phyloP scores from a whole-genome alignment of 2,113 vertebrate genomes.

The Chloropsis cyanopogon region DNA sequence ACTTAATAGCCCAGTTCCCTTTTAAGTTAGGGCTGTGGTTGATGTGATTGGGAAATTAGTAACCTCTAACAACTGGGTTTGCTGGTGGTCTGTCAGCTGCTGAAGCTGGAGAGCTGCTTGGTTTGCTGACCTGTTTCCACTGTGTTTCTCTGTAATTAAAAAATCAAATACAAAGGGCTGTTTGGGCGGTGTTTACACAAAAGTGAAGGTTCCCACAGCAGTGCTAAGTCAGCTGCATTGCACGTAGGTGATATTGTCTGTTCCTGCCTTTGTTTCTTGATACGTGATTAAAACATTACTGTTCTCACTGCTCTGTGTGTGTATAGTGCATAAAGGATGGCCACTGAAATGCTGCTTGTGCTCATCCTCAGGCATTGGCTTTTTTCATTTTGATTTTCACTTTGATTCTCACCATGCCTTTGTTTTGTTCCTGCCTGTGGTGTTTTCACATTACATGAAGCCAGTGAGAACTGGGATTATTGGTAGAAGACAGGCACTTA shows the following conservation, averaged over 20 bases:
- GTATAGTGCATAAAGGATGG: not conserved
- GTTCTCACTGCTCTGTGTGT: not conserved
- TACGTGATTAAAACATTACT: not conserved
- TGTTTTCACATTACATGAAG: not conserved
- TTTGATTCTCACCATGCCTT: not conserved
- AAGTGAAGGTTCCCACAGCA: conserved; percentile 44
- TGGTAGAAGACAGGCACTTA: not conserved
- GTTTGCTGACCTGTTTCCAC: not conserved
- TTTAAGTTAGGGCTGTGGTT: not conserved
- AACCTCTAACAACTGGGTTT: not conserved
- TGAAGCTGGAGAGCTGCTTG: not conserved
- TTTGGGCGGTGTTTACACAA: conserved; percentile 21
- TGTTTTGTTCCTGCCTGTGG: not conserved
- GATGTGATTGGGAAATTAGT: not conserved
- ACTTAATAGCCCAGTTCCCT: not conserved
- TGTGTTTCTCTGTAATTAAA: conserved; percentile 18
- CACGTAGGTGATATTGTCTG: not conserved
- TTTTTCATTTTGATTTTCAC: not conserved
- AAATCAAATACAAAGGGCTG: conserved; percentile 1
- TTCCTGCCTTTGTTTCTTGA: conserved; percentile 51
- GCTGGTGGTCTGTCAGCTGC: not conserved
- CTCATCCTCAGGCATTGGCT: not conserved
- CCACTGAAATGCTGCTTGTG: not conserved
- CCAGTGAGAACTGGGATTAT: not conserved
- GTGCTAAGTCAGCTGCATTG: not conserved